These are phyloP conservation scores for Drosophila melanica DNA, from an alignment of 1,140 invertebrate genomes.

Conservation along the genomic window DNA sequence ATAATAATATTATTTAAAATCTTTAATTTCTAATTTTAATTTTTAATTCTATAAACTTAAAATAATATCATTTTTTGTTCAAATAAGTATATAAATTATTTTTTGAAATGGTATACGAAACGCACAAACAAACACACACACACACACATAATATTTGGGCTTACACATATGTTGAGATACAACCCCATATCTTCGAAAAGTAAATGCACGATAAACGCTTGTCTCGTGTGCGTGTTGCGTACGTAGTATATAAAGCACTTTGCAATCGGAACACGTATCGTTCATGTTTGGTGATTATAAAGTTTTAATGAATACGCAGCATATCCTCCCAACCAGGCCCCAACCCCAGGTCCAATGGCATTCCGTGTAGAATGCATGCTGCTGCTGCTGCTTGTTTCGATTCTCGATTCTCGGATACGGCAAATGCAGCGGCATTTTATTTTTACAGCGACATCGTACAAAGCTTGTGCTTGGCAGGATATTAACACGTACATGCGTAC, in stretches of 20 bases:
- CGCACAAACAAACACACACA: neutral
- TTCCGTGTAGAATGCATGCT: constrained; percentile 37
- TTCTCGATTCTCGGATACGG: constrained; percentile 22
- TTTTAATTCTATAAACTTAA: no score
- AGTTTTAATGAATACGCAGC: constrained; percentile 81
- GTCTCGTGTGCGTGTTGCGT: constrained; percentile 13
- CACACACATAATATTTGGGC: neutral
- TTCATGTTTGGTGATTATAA: constrained; percentile 80
- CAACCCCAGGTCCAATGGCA: constrained; percentile 41
- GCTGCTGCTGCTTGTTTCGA: constrained; percentile 12
- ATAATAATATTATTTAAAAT: no score
- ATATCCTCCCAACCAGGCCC: constrained; percentile 44
- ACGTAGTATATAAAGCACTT: constrained; percentile 48
- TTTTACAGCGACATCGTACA: constrained; percentile 61
- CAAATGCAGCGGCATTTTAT: constrained; percentile 70
- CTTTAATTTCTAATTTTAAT: no score
- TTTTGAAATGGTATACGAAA: neutral
- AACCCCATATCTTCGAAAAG: constrained; percentile 10
- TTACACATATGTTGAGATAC: constrained; percentile 32
- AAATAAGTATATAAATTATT: neutral
- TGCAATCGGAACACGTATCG: constrained; percentile 75
- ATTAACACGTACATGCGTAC: constrained; percentile 73
- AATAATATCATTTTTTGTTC: no score
- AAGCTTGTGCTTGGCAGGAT: constrained; percentile 53
- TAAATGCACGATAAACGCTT: constrained; percentile 61